Evolutionary conservation across 2,797 vertebrate species (phyloP), one percentile per base, ranked within the genome.

Genomic region (Arnoldichthys spilopterus): DNA sequence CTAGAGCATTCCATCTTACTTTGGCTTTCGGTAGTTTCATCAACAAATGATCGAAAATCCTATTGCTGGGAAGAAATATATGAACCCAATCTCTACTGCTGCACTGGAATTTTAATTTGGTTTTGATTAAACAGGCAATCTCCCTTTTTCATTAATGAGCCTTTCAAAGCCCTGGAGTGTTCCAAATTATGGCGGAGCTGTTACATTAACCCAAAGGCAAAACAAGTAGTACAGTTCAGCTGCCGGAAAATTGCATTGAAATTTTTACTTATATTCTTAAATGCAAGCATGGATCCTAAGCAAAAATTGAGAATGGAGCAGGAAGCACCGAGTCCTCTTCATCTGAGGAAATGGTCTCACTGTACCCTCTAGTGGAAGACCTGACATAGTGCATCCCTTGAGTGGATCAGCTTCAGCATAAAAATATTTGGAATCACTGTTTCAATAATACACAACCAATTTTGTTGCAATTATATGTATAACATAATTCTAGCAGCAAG

Each of bases 301-400:
- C 49, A 56, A 3, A 28, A 18, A n/a, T 51, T 37, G n/a, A 0
- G 24, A 1, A 30, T 40, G 8, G 43, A 47, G 12, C 3, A 13
- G 13, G 2, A 47, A 13, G 43, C 40, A 37, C 34, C 7, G 34
- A 37, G 7, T 37, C 15, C 7, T 26, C 26, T 28, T 7, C 6
- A 30, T 40, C 11, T 56, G 12, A 72, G 20, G 28, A 28, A 53
- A 61, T 54, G 53, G 67, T 82, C 56, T 61, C 51, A 34, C 24
- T 61, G 37, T 70, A 72, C 79, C 83, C 79, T 85, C 83, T 84
- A 78, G 79, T 82, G 83, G 79, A 54, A 16, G 3, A 59, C 22
- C 11, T 3, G 1, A 28, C 26, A 26, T 11, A 22, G 34, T 72
- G 45, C 22, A 28, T 20, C 11, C 58, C 22, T 59, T 16, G n/a